A percentile compares a stretch with the other conserved stretches of the same genome.
These are phyloP conservation scores for Notodonta dromedarius DNA, from an alignment of 2,888 invertebrate species.

Conservation along the genomic window DNA sequence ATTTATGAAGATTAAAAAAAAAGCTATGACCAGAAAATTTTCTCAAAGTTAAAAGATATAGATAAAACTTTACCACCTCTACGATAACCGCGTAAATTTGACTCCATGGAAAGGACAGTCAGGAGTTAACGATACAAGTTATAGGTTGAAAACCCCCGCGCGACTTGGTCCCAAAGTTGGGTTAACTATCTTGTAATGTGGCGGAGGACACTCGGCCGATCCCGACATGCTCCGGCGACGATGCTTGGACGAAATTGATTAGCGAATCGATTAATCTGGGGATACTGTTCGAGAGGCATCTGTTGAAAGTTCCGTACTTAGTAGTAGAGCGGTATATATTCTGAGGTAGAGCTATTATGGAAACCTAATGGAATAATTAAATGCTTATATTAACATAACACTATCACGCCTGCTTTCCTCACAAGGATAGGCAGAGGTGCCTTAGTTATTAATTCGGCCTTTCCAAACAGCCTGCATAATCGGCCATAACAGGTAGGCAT, in stretches of 20 bases:
- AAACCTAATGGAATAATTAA: no score
- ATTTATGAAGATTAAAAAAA: no score
- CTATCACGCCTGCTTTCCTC: no score
- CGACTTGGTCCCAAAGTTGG: conserved; percentile 41
- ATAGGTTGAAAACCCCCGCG: conserved; percentile 50
- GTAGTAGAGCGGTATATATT: no score
- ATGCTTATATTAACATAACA: no score
- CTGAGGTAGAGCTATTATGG: no score
- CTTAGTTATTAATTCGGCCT: no score
- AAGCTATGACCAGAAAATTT: no score
- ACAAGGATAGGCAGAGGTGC: no score
- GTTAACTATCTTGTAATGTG: conserved; percentile 60
- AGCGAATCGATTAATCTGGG: conserved; percentile 34
- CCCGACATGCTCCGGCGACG: conserved; percentile 34
- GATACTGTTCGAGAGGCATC: conserved; percentile 15
- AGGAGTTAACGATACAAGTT: conserved; percentile 62
- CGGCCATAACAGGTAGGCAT: not conserved
- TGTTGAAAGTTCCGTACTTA: not conserved
- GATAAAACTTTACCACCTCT: not conserved
- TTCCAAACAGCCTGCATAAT: not conserved
- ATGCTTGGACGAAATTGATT: conserved; percentile 40
- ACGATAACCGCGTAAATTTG: not conserved
- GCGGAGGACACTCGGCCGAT: conserved; percentile 49
- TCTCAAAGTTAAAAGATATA: no score
- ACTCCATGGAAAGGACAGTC: conserved; percentile 38